phyloP scores from a whole-genome alignment of 2,113 vertebrate species.

The Speoplatyrhinus poulsoni region DNA sequence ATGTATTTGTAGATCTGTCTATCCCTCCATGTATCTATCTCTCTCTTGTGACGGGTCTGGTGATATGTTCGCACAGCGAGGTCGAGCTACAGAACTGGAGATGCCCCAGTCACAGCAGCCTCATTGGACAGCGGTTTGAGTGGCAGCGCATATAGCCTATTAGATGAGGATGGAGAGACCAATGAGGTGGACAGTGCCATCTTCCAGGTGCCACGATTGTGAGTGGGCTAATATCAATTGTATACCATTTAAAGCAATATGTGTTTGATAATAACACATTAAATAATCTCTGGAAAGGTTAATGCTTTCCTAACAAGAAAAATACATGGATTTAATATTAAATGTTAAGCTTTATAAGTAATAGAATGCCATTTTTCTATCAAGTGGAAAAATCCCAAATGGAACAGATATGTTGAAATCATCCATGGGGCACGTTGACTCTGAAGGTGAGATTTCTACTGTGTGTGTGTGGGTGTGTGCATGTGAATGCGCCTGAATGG shows the following conservation, averaged over 20 bases:
- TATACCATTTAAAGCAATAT: not conserved
- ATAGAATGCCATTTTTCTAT: slow-evolving; percentile 14
- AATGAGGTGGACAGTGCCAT: slow-evolving; percentile 89
- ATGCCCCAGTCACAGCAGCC: slow-evolving; percentile 89
- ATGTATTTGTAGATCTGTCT: not conserved
- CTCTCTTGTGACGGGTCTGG: slow-evolving; percentile 48
- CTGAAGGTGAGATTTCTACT: slow-evolving; percentile 80
- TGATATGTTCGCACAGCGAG: slow-evolving; percentile 81
- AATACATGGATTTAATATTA: no score
- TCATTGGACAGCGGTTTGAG: slow-evolving; percentile 89
- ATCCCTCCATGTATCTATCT: slow-evolving; percentile 20
- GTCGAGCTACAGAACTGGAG: slow-evolving; percentile 83
- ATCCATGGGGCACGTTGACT: slow-evolving; percentile 78
- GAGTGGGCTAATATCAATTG: slow-evolving; percentile 62
- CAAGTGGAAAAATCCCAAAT: slow-evolving; percentile 93
- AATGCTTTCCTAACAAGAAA: no score
- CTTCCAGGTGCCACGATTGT: slow-evolving; percentile 95
- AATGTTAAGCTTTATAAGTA: no score
- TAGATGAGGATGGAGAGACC: slow-evolving; percentile 86
- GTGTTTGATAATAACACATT: not conserved
- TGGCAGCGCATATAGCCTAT: slow-evolving; percentile 91
- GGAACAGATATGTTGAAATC: slow-evolving; percentile 79
- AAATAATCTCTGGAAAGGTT: no score
- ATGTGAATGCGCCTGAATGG: not conserved
- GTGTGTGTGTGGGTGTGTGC: not conserved